Evolutionary conservation across 92 coral and sea anemone genomes (phyloP).

Genomic region (Porites rus): DNA sequence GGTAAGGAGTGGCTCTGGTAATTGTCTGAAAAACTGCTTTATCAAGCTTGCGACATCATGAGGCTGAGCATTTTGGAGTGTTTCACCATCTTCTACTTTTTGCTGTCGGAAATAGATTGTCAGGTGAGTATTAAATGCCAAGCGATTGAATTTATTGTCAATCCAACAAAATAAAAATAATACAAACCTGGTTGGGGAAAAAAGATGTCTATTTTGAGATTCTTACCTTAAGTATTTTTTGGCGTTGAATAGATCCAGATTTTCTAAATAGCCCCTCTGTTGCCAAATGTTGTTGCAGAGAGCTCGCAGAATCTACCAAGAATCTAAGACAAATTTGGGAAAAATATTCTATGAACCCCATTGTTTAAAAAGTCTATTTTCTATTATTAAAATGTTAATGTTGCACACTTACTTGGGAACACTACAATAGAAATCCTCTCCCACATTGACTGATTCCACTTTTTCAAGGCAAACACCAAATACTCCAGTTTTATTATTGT

Average conservation of each 20-base stretch:
- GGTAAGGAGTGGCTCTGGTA: conserved; percentile 95
- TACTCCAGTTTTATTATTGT: conserved; percentile 69
- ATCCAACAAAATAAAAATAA: no score
- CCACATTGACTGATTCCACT: conserved; percentile 78
- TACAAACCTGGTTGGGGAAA: no score
- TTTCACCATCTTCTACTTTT: conserved; percentile 86
- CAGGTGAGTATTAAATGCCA: neutral
- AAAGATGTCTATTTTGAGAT: neutral
- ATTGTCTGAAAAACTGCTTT: conserved; percentile 95
- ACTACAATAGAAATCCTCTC: conserved; percentile 81
- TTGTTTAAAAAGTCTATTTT: no score
- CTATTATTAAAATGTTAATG: no score
- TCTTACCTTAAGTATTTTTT: conserved; percentile 86
- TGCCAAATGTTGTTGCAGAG: conserved; percentile 86
- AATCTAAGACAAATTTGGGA: conserved; percentile 57
- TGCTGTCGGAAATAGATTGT: conserved; percentile 50
- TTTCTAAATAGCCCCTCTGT: conserved; percentile 97
- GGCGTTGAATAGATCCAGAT: conserved; percentile 98
- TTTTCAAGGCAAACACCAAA: conserved; percentile 90
- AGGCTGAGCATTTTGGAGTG: conserved; percentile 79
- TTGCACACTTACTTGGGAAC: conserved; percentile 85
- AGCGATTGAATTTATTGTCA: no score
- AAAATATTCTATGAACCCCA: no score
- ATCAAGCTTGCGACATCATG: conserved; percentile 97
- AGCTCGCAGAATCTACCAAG: conserved; percentile 87